Base-by-base conservation (phyloP, 2,888 invertebrate genomes). In the Leucophenga maculata region DNA sequence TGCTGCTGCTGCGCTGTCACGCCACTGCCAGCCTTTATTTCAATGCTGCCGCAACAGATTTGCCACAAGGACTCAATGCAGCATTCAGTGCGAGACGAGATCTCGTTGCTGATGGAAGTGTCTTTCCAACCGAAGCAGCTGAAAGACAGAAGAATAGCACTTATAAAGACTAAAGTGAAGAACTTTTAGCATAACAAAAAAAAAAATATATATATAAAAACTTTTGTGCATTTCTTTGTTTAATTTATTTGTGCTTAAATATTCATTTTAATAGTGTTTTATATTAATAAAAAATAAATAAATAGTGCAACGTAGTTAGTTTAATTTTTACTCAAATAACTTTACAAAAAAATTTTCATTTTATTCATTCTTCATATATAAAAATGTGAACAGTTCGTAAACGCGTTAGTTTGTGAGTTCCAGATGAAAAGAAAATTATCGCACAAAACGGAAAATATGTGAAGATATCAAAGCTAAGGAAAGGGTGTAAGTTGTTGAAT, bases 71-170 rank as follows among this genome's bases (percentile, higher is more conserved):
- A 48, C 52, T 14, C 48, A 39, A 52, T 18, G 60, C 81, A 73
- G 76, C 75, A 77, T 86, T 88, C 87, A 88, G 88, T 89, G 86
- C 88, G 88, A 88, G 88, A 87, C 86, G 86, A 86, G 87, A 87
- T 88, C 88, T 88, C 88, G 87, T 88, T 83, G 88, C 87, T 87
- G 88, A 84, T 88, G 87, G 88, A 87, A 86, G 88, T 88, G 86
- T 76, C 81, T 83, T 84, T 72, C 74, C 77, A 64, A 79, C 78
- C 39, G 39, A 1, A 39, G 39, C 39, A 39, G 8, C 11, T 39
- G 39, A 39, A 39, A 39, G 39, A 39, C 39, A 3, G 72, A 70
- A 75, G 75, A 72, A 74, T 77, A 78, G 69, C 77, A 67, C 66
- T 77, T 65, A 46, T 20, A 54, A 22, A 16, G 22, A 64, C n/a